Base-by-base conservation (phyloP, 2,888 invertebrate genomes). In the Lamellibrachia columna region DNA sequence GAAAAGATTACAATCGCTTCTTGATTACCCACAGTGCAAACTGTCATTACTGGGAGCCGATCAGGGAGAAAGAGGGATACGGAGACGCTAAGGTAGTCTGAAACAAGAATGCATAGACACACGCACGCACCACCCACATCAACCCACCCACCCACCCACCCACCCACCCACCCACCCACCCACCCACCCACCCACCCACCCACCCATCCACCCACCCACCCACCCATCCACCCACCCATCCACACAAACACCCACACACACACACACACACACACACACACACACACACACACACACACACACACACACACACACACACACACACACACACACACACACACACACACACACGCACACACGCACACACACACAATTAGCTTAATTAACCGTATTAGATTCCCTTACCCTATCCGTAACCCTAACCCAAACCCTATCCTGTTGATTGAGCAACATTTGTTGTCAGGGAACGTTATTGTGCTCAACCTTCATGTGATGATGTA, bases 11-110 rank as follows among this genome's bases (percentile, higher is more conserved):
- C 9, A 92, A 93, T 52, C 92, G 91, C 22, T 93, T 92, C 91
- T 92, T 93, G 55, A 92, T 93, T 15, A 93, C 92, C 52, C 93
- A 92, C 93, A 93, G 93, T 92, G 53, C 93, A 28, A 93, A 93
- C 90, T 93, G 93, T 90, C 93, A 92, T 28, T n/a, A 22, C 40
- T 93, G 93, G 93, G 90, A 93, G 53, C 91, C 93, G 52, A 92
- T 93, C 90, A 91, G 93, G 53, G 92, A 93, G 90, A 92, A 91
- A 28, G n/a, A 92, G 28, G 90, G 92, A 22, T 91, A 90, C 40
- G 93, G 93, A 28, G 92, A 93, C 52, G 92, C 93, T 60, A 92
- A 91, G 93, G 93, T 92, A 91, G 15, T 15, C 11, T 53, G 91
- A n/a, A 15, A 90, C 15, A 15, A 90, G 90, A 90, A n/a, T 22